phyloP scores from a whole-genome alignment of 2,888 invertebrate genomes.

The Stenurella melanura region DNA sequence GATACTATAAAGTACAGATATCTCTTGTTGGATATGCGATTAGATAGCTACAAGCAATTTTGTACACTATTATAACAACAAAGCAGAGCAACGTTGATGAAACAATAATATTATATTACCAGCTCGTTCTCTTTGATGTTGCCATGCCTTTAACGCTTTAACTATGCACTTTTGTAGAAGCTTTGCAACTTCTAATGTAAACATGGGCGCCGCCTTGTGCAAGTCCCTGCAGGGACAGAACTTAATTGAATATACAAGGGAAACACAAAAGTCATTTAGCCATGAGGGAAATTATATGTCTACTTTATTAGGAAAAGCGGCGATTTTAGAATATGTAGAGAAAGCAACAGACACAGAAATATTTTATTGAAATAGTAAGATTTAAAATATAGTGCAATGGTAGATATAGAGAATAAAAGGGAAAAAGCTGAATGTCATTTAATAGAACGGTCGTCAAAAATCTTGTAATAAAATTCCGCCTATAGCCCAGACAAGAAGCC shows the following conservation, averaged over 20 bases:
- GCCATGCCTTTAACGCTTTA: slow-evolving; percentile 32
- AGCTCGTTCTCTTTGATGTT: slow-evolving; percentile 30
- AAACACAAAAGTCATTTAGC: not conserved
- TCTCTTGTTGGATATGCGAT: slow-evolving; percentile 31
- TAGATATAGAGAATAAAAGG: too few species aligned
- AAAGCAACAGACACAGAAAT: not conserved
- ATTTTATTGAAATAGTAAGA: not conserved
- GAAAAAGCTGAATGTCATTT: too few species aligned
- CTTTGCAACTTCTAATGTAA: slow-evolving; percentile 10
- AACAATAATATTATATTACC: slow-evolving; percentile 38
- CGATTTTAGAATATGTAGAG: not conserved
- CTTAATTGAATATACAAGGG: slow-evolving; percentile 9
- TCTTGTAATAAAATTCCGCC: too few species aligned
- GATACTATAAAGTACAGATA: slow-evolving; percentile 43
- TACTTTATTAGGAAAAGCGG: not conserved
- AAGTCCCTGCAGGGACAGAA: slow-evolving; percentile 5
- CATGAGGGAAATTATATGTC: not conserved
- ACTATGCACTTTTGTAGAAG: slow-evolving; percentile 33
- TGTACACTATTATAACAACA: slow-evolving; percentile 33
- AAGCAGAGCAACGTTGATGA: slow-evolving; percentile 35
- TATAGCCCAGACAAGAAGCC: too few species aligned
- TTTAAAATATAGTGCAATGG: too few species aligned
- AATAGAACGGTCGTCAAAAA: too few species aligned
- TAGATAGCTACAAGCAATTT: slow-evolving; percentile 29
- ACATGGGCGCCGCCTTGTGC: slow-evolving; percentile 10